Evolutionary conservation across 1,140 invertebrate genomes (phyloP).

Genomic region (Scaptomyza hsui): DNA sequence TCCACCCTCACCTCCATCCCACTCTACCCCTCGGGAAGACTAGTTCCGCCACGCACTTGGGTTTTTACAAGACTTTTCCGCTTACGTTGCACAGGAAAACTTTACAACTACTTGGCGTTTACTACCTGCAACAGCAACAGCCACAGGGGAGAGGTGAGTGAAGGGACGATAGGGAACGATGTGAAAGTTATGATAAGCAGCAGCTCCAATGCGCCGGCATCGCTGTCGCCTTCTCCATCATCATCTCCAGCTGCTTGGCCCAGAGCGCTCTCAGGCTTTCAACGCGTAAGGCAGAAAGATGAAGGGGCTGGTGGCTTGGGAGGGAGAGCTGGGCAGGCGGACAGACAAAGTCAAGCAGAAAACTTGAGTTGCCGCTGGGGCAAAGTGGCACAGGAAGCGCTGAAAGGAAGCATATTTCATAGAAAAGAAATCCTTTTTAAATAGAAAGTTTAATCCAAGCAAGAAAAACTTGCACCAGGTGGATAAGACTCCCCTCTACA

Average conservation of each 20-base stretch:
- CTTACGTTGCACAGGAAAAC: constrained; percentile 62
- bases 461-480: constrained; percentile 45
- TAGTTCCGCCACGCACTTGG: constrained; percentile 10
- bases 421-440: constrained; percentile 79
- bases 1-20: background rate
- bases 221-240: constrained; percentile 14
- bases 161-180: constrained; percentile 36
- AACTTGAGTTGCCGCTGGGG: constrained; percentile 62
- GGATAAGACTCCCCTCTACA: background rate
- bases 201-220: constrained; percentile 33
- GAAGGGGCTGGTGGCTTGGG: too few relatives aligned
- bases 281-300: constrained; percentile 44
- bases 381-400: constrained; percentile 55
- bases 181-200: constrained; percentile 80
- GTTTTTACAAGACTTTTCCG: constrained; percentile 78
- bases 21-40: background rate
- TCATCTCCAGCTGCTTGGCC: constrained; percentile 4
- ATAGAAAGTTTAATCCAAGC: constrained; percentile 73
- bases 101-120: constrained; percentile 80
- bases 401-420: constrained; percentile 80
- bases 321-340: constrained; percentile 1
- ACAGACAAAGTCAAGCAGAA: constrained; percentile 77
- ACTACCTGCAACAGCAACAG: constrained; percentile 55
- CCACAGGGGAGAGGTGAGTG: background rate
- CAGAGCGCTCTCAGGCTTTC: constrained; percentile 12